Evolutionary conservation across 1,140 invertebrate species (phyloP).

Genomic region (Heterodera carotae): DNA sequence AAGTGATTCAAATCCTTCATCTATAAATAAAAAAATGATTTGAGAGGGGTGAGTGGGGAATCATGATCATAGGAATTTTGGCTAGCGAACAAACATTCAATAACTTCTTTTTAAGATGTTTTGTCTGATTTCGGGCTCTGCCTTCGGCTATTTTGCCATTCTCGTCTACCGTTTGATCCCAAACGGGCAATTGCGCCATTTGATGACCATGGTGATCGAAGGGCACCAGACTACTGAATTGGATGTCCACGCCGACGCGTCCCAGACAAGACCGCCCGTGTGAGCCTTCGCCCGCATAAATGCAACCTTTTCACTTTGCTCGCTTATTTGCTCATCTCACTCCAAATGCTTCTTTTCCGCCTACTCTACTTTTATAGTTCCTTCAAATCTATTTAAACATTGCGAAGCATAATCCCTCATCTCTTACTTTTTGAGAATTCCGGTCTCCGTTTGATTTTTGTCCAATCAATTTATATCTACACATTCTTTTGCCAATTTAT

Average conservation of each 20-base stretch:
- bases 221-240: conserved; percentile 23
- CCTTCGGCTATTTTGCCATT: conserved; percentile 44
- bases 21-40: no score
- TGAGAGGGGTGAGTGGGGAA: no score
- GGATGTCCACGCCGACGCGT: conserved; percentile 9
- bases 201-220: conserved; percentile 47
- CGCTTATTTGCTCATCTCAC: not conserved
- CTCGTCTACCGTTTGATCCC: conserved; percentile 34
- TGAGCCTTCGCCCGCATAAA: not conserved
- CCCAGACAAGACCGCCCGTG: conserved; percentile 8
- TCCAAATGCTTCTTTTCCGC: no score
- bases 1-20: no score
- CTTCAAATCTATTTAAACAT: no score
- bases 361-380: no score
- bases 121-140: conserved; percentile 23
- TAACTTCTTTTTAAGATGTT: conserved; percentile 30
- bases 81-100: no score
- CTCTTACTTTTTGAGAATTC: no score
- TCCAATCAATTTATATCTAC: conserved; percentile 1
- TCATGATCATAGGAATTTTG: no score
- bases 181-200: conserved; percentile 37
- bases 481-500: not conserved
- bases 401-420: no score
- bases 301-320: not conserved
- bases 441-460: not conserved